Percentiles rank a stretch among this genome's conserved stretches.
Evolutionary conservation across 1,140 invertebrate species (phyloP).

Genomic region (Zaprionus gabonicus): DNA sequence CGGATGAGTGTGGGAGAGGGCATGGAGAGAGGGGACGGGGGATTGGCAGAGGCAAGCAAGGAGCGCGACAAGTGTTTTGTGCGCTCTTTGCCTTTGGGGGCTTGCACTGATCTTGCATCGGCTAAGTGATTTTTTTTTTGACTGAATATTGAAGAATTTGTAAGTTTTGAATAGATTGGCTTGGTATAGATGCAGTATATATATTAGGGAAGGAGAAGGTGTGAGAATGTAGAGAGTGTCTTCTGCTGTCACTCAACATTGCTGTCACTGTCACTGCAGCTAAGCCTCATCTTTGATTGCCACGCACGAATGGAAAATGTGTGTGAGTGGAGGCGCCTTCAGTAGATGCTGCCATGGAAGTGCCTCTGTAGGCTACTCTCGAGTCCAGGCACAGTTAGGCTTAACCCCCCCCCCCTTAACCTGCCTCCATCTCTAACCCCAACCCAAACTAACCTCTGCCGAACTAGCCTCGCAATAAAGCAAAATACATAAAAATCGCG

Average conservation of each 20-base stretch:
- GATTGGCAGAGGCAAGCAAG: no score
- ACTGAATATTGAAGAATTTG: no score
- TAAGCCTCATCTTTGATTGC: slow-evolving; percentile 20
- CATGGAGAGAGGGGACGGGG: no score
- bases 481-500: slow-evolving; percentile 57
- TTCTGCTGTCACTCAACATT: slow-evolving; percentile 3
- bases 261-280: background rate
- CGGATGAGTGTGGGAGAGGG: background rate
- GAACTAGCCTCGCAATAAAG: slow-evolving; percentile 23
- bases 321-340: background rate
- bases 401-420: background rate
- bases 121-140: no score
- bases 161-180: background rate
- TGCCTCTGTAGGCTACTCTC: no score
- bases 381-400: no score
- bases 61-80: background rate
- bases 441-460: background rate
- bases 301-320: slow-evolving; percentile 5
- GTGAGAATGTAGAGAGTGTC: no score
- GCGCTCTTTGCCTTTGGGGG: background rate
- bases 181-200: background rate
- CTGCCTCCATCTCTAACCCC: background rate
- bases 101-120: background rate
- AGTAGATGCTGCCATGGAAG: no score
- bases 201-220: no score